Conservation (phyloP, 2,113 vertebrate genomes). For the Acanthisitta chloris region DNA sequence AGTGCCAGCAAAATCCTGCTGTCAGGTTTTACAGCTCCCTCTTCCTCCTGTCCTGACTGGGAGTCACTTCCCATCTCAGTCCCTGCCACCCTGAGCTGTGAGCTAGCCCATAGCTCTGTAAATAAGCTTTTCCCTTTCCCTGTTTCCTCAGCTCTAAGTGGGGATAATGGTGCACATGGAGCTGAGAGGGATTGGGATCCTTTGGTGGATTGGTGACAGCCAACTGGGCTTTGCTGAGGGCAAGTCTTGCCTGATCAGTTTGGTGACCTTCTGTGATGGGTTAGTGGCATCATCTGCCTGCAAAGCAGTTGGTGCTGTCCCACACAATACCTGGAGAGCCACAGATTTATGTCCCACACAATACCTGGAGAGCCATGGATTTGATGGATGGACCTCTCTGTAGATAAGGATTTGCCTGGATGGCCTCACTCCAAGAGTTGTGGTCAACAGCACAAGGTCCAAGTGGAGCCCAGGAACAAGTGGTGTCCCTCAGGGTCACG, state of each 20-base stretch:
- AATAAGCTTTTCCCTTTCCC: neutral
- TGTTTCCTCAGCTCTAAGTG: neutral
- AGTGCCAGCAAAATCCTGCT: fast-evolving
- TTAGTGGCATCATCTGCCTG: neutral
- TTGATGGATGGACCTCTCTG: neutral
- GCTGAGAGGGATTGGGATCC: neutral
- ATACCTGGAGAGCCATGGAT: neutral
- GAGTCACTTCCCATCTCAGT: neutral
- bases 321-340: neutral
- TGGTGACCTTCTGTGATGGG: too few species aligned
- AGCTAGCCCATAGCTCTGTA: neutral
- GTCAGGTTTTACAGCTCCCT: neutral
- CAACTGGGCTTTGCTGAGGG: neutral
- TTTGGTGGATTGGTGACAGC: neutral
- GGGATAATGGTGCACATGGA: neutral
- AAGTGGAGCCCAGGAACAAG: fast-evolving
- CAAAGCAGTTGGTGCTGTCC: neutral
- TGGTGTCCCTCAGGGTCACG: neutral
- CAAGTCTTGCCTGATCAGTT: neutral
- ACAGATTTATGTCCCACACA: too few species aligned
- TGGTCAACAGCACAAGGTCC: neutral
- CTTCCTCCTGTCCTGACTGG: neutral
- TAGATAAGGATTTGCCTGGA: neutral
- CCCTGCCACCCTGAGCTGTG: neutral
- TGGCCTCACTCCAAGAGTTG: neutral